Evolutionary conservation across 2,797 vertebrate genomes (phyloP), one percentile per base, ranked within the genome.

Genomic region (Vultur gryphus): DNA sequence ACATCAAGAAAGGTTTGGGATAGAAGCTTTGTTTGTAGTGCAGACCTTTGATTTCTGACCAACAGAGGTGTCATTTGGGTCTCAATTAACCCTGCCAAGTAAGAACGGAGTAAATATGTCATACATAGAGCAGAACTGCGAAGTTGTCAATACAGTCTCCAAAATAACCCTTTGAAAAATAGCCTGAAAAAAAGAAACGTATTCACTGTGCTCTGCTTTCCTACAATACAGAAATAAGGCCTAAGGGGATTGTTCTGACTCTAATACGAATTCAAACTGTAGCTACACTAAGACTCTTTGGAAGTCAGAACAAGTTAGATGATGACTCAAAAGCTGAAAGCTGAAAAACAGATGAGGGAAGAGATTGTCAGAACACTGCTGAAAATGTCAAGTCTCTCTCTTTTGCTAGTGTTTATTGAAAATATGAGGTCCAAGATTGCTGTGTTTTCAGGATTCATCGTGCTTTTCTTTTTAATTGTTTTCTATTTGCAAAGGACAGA

Each of bases 321-420:
- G 65, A 55, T 90, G 46, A 58, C 59, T 95, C n/a, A 66, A 26
- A 71, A 41, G 49, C 62, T 61, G 65, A 91, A 87, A 84, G 77
- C 49, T 97, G 85, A 89, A 76, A 65, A 93, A 57, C 55, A 84
- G 64, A 52, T 72, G 89, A 93, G 35, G 52, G 64, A 93, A 83
- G 66, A 64, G 55, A 67, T 73, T 76, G 55, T 89, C 55, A 82
- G 58, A 82, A 62, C 0, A 1, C 24, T 64, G 67, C 44, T 73
- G 78, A 83, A 94, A 90, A 89, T 66, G 67, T 83, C 41, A 81
- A 65, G 39, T 85, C 37, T 87, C 71, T 93, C n/a, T 64, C 49
- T 77, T 91, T 71, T 86, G 65, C 23, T 88, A 55, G 35, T 55
- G 33, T 72, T 95, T 93, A 64, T 84, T 87, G 48, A 90, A 83